Conservation (phyloP, 2,888 invertebrate genomes). For the Sminthurinus aureus region DNA sequence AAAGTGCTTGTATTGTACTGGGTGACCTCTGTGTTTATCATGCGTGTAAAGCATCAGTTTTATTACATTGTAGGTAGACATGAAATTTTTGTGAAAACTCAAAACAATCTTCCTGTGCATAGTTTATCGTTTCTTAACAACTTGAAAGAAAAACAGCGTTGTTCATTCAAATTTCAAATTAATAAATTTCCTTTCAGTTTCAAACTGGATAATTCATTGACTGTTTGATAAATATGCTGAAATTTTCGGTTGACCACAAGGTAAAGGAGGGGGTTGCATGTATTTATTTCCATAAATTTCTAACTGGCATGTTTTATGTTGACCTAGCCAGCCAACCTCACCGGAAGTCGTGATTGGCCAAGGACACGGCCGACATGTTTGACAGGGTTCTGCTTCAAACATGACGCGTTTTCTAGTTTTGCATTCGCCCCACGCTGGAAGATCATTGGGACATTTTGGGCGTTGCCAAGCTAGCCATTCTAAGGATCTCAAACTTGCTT, state of each 20-base stretch:
- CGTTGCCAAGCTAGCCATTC: slow-evolving; percentile 52
- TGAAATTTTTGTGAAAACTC: too few relatives aligned
- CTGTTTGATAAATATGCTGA: slow-evolving; percentile 42
- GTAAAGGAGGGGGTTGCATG: slow-evolving; percentile 53
- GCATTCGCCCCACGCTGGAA: slow-evolving; percentile 40
- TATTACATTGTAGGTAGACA: too few relatives aligned
- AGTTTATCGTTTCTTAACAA: too few relatives aligned
- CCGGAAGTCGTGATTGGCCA: slow-evolving; percentile 53
- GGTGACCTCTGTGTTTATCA: too few relatives aligned
- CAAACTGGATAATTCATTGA: background rate
- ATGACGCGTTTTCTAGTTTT: slow-evolving; percentile 36
- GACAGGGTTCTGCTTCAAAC: slow-evolving; percentile 42
- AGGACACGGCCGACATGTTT: slow-evolving; percentile 51
- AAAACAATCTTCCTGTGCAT: too few relatives aligned
- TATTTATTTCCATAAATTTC: slow-evolving; percentile 54
- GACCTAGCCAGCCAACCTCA: slow-evolving; percentile 54
- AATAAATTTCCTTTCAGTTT: too few relatives aligned
- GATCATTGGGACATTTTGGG: slow-evolving; percentile 41
- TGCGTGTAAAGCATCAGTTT: too few relatives aligned
- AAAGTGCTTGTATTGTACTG: too few relatives aligned
- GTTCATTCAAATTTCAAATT: too few relatives aligned
- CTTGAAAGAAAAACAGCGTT: too few relatives aligned
- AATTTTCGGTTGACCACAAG: slow-evolving; percentile 44
- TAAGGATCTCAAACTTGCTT: slow-evolving; percentile 48
- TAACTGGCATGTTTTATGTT: slow-evolving; percentile 50